Conservation (phyloP, 2,113 vertebrate genomes). For the Sprattus sprattus region DNA sequence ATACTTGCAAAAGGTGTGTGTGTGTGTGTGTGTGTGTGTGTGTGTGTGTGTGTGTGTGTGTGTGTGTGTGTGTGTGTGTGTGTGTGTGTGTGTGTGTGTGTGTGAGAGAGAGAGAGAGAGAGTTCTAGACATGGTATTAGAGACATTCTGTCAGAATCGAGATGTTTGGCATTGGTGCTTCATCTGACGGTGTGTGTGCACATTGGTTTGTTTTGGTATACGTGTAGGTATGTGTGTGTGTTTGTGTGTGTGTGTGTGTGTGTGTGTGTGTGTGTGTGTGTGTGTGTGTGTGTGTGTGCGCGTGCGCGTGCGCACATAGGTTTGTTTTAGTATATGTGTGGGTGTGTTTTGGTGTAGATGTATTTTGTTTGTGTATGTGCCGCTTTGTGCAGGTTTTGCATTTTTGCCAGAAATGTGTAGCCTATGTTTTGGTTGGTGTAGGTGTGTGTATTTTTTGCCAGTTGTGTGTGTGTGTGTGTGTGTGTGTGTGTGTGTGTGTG, state of each 20-base stretch:
- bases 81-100: no score
- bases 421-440: no score
- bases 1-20: background rate
- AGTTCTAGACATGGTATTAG: background rate
- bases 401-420: no score
- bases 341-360: no score
- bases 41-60: conserved; percentile 44
- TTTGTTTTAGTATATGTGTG: background rate
- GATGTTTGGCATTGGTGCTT: conserved; percentile 56
- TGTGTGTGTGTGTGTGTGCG: no score
- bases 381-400: no score
- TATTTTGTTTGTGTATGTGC: no score
- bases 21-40: conserved; percentile 26
- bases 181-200: background rate
- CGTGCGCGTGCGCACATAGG: no score
- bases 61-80: conserved; percentile 47
- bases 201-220: background rate
- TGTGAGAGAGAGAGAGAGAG: background rate
- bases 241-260: conserved; percentile 20
- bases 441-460: no score
- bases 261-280: no score
- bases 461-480: no score
- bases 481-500: conserved; percentile 15
- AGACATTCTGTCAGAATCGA: conserved; percentile 17
- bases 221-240: background rate